Base-by-base conservation (phyloP, 1,140 invertebrate genomes). In the Camponotus vicinus region DNA sequence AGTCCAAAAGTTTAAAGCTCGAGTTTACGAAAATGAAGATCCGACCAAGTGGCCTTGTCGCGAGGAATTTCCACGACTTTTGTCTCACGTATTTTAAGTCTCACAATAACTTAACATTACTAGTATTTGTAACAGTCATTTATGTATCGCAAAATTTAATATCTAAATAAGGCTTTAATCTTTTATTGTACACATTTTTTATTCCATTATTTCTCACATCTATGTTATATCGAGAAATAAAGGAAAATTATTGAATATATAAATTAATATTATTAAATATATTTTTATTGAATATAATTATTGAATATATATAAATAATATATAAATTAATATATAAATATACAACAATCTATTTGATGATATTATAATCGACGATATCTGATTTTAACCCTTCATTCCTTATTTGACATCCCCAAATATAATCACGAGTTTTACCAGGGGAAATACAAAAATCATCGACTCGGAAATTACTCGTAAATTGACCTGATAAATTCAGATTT, bases 11-110 rank as follows among this genome's bases (percentile, higher is more conserved):
- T 92, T 49, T 90, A 92, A 92, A 89, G 91, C 91, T 89, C 91
- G 92, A 93, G 91, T 91, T 92, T 88, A 90, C 92, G 92, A 90
- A 93, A 93, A 93, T 91, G 91, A 93, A 93, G 92, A 93, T 92
- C 88, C 89, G 77, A 64, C 87, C 87, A 55, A 83, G 82, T 86
- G 86, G 92, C 86, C 90, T 88, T 91, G 88, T 92, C 88, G 82
- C 87, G 76, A 57, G 70, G 40, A 75, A 79, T 78, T 66, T 71
- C 59, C 75, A 27, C 64, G 76, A 52, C 78, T 85, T 69, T 75
- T 69, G 61, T 37, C 66, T 59, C 32, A 7, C 49, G 42, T 66
- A 45, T 37, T 34, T 59, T 18, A 27, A 13, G 2, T 69, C 5
- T 9, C 64, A 40, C 40, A 37, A 77, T 55, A 57, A 70, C 75